Evolutionary conservation across 1,140 invertebrate genomes (phyloP).

Genomic region (Zaprionus kolodkinae): DNA sequence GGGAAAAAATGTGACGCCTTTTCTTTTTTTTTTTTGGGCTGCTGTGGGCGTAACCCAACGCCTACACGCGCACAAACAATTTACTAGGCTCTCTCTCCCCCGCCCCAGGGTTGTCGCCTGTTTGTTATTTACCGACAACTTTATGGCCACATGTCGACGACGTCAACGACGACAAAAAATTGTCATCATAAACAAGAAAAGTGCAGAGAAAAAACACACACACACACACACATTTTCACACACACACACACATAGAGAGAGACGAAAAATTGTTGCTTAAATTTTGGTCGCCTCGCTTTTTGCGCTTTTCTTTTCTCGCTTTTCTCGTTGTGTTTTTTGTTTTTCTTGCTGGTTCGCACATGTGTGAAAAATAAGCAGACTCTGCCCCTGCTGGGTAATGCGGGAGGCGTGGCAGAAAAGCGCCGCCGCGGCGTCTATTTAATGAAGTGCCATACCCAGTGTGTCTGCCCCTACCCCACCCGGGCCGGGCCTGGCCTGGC

Average conservation of each 20-base stretch:
- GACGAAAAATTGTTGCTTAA: conserved; percentile 67
- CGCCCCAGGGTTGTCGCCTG: conserved; percentile 45
- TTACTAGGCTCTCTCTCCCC: background rate
- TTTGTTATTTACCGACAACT: conserved; percentile 81
- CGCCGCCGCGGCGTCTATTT: conserved; percentile 76
- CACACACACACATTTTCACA: conserved; percentile 2
- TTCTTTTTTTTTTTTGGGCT: conserved; percentile 3
- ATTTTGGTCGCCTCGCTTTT: conserved; percentile 44
- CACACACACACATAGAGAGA: background rate
- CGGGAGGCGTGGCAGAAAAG: conserved; percentile 70
- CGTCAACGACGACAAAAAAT: conserved; percentile 53
- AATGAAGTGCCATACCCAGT: conserved; percentile 70
- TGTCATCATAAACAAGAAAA: conserved; percentile 76
- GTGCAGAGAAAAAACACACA: conserved; percentile 22
- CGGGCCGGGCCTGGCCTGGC: conserved; percentile 15
- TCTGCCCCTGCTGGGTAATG: conserved; percentile 51
- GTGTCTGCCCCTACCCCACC: conserved; percentile 27
- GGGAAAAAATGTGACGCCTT: conserved; percentile 33
- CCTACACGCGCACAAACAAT: conserved; percentile 17
- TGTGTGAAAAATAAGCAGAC: conserved; percentile 77
- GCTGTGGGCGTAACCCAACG: conserved; percentile 15
- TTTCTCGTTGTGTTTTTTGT: background rate
- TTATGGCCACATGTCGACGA: conserved; percentile 76
- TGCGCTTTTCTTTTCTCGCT: conserved; percentile 25
- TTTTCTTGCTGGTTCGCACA: conserved; percentile 58